Base-by-base conservation (phyloP, 2,113 vertebrate species). In the Microcebus griseorufus region DNA sequence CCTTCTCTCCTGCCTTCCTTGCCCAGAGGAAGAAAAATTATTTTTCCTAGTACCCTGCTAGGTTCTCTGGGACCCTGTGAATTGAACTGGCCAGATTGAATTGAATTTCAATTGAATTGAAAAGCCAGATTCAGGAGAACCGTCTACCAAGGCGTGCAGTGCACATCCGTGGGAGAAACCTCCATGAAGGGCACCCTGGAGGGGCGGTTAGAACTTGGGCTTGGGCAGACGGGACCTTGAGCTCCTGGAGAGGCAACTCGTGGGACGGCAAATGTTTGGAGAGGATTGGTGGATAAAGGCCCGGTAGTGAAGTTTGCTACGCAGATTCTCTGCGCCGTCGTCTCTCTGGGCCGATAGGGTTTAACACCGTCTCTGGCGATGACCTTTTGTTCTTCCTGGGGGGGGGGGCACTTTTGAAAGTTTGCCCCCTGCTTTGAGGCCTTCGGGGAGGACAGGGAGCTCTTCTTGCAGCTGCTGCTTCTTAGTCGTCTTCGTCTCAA, bases 391-490 rank as follows among this genome's bases (percentile, higher is more conserved):
- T n/a, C n/a, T 83, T 70, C 27, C 69, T 37, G 37, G 34, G 23
- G 51, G 62, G 23, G 51, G n/a, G 20, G 5, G 11, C 39, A 13
- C 34, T 20, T 6, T 53, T 34, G 34, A 32, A 37, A 39, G 3
- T 29, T 12, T 37, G 32, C 7, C 2, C 62, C 10, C 53, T 60
- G 42, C 23, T 62, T 29, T 51, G 29, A 62, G 64, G 34, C 32
- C 48, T 0, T 5, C 0, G 37, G 32, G 62, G 42, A 67, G n/a
- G 23, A 13, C 13, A 27, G 53, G 7, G 1, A 13, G 6, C 12
- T 34, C 18, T 51, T n/a, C 42, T 39, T 48, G 6, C 9, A 23
- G 27, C 62, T 62, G 34, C n/a, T 62, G 55, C 34, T 27, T 27
- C 32, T 64, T 20, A 13, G 4, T 73, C 14, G 14, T 7, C 34